These are phyloP conservation scores for Scaptomyza tumidula DNA, from an alignment of 2,888 invertebrate species.

Conservation along the genomic window DNA sequence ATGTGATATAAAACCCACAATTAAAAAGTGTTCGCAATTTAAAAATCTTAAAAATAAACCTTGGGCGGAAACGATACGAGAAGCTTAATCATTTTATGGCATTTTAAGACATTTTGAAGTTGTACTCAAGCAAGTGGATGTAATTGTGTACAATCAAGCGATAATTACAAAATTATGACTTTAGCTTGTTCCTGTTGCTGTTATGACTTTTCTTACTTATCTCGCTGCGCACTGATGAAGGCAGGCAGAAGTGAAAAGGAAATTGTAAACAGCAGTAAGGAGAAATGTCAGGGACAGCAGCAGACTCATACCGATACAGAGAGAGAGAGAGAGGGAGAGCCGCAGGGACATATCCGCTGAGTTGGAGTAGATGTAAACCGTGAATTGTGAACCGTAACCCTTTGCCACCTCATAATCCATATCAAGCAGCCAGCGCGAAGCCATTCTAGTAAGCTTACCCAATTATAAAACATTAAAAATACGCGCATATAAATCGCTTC, in stretches of 20 bases:
- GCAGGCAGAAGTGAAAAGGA: slow-evolving; percentile 1
- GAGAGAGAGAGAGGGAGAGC: not conserved
- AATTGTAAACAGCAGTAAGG: not conserved
- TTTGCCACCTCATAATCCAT: slow-evolving; percentile 28
- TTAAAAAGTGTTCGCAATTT: not conserved
- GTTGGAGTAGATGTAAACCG: slow-evolving; percentile 6
- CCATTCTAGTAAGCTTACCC: slow-evolving; percentile 55
- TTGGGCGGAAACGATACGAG: not conserved
- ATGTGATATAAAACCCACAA: not conserved
- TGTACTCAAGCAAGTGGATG: slow-evolving; percentile 17
- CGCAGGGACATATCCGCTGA: slow-evolving; percentile 14
- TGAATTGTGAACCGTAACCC: slow-evolving; percentile 25
- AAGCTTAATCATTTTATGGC: slow-evolving; percentile 3
- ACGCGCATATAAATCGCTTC: slow-evolving; percentile 80
- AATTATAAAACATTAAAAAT: slow-evolving; percentile 78
- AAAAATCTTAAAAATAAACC: not conserved
- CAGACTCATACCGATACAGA: not conserved
- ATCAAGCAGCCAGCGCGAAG: slow-evolving; percentile 24
- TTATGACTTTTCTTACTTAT: slow-evolving; percentile 23
- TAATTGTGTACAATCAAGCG: slow-evolving; percentile 44
- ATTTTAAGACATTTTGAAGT: not conserved
- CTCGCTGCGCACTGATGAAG: slow-evolving; percentile 18
- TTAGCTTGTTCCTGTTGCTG: slow-evolving; percentile 9
- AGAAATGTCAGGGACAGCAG: not conserved
- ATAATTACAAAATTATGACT: slow-evolving; percentile 55